Evolutionary conservation across 35 echinoderm and acorn worm genomes (phyloP).

Genomic region (Amphiura filiformis): DNA sequence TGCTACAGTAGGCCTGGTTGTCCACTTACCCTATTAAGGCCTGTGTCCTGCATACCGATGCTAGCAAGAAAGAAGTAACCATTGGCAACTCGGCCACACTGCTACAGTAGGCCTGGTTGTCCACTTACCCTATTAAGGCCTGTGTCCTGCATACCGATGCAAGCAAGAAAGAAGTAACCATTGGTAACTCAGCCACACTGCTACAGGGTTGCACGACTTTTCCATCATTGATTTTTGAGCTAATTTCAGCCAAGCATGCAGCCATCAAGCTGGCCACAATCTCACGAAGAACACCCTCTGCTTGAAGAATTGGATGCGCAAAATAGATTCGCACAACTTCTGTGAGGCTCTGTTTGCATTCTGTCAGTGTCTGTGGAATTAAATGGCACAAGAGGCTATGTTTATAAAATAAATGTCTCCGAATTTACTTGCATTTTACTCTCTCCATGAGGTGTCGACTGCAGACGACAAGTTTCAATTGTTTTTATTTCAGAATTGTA

Average conservation of each 20-base stretch:
- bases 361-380: conserved; percentile 35
- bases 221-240: neutral
- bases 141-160: conserved; percentile 17
- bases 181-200: conserved; percentile 23
- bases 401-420: too few species aligned
- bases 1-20: neutral
- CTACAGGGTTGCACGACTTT: neutral
- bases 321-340: conserved; percentile 38
- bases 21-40: neutral
- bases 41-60: neutral
- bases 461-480: too few species aligned
- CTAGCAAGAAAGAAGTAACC: neutral
- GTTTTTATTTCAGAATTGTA: too few species aligned
- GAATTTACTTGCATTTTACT: too few species aligned
- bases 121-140: conserved; percentile 23
- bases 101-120: neutral
- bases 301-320: neutral
- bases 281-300: neutral
- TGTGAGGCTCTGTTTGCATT: conserved; percentile 23
- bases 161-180: conserved; percentile 34
- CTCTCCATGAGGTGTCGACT: neutral
- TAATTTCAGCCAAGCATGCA: conserved; percentile 42
- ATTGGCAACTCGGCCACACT: neutral
- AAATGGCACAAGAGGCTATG: neutral
- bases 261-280: conserved; percentile 36